Evolutionary conservation across 2,797 vertebrate genomes (phyloP).

Genomic region (Urocyon cinereoargenteus): DNA sequence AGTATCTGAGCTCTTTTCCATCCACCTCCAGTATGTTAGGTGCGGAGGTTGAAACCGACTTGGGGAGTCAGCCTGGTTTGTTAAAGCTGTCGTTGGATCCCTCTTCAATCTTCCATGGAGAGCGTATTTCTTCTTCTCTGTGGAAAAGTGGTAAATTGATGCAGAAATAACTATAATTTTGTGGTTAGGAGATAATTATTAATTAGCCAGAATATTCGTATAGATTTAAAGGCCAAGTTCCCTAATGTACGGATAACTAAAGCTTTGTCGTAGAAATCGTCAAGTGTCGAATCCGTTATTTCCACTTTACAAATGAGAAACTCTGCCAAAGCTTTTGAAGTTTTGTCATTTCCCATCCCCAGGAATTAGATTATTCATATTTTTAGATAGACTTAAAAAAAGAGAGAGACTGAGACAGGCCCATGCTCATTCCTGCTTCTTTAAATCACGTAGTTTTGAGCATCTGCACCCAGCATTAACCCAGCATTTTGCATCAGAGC

Average conservation of each 20-base stretch:
- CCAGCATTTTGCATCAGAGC: background rate
- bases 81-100: background rate
- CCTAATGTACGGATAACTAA: background rate
- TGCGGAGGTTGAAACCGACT: too few species aligned
- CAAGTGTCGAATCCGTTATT: rapidly evolving
- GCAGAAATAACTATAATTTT: background rate
- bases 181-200: background rate
- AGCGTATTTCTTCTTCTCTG: background rate
- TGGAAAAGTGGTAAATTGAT: background rate
- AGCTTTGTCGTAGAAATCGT: background rate
- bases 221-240: background rate
- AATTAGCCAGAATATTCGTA: background rate
- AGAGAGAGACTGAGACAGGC: background rate
- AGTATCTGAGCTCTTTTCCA: rapidly evolving
- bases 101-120: background rate
- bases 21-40: rapidly evolving
- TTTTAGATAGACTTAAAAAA: background rate
- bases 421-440: background rate
- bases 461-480: rapidly evolving
- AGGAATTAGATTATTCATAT: background rate
- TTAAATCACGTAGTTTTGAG: background rate
- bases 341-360: background rate
- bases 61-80: background rate
- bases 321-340: background rate
- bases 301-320: background rate